A percentile compares a stretch with the other conserved stretches of the same genome.
Evolutionary conservation across 2,113 vertebrate species (phyloP).

Genomic region (Carassius gibelio): DNA sequence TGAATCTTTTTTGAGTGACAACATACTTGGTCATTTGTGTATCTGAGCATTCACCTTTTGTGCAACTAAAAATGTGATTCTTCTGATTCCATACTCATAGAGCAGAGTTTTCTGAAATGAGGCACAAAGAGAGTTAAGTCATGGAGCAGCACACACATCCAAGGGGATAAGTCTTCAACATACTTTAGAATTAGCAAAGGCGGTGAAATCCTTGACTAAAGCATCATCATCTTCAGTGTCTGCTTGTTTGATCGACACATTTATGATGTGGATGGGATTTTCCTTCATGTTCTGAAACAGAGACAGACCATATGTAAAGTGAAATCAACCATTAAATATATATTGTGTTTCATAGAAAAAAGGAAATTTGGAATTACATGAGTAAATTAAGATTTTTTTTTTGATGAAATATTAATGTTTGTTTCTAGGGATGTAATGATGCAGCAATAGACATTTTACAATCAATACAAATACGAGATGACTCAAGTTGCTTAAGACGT

Average conservation of each 20-base stretch:
- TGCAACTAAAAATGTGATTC: conserved; percentile 92
- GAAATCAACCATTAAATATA: background rate
- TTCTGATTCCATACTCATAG: conserved; percentile 85
- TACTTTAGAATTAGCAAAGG: conserved; percentile 90
- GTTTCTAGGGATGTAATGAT: background rate
- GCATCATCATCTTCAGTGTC: conserved; percentile 84
- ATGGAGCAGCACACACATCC: background rate
- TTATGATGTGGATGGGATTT: conserved; percentile 95
- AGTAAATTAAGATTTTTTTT: background rate
- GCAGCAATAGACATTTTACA: too few species aligned
- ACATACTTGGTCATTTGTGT: background rate
- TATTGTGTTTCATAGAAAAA: background rate
- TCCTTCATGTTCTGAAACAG: conserved; percentile 78
- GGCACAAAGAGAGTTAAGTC: background rate
- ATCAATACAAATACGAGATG: too few species aligned
- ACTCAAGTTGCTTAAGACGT: too few species aligned
- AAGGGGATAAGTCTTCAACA: background rate
- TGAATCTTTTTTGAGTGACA: background rate
- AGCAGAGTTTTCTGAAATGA: conserved; percentile 82
- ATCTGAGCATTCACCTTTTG: conserved; percentile 80
- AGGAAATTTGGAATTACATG: background rate
- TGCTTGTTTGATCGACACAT: conserved; percentile 81
- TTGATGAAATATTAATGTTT: background rate
- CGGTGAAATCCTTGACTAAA: conserved; percentile 83
- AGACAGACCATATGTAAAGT: background rate